Base-by-base conservation (phyloP, 2,113 vertebrate species). In the Boleophthalmus pectinirostris region DNA sequence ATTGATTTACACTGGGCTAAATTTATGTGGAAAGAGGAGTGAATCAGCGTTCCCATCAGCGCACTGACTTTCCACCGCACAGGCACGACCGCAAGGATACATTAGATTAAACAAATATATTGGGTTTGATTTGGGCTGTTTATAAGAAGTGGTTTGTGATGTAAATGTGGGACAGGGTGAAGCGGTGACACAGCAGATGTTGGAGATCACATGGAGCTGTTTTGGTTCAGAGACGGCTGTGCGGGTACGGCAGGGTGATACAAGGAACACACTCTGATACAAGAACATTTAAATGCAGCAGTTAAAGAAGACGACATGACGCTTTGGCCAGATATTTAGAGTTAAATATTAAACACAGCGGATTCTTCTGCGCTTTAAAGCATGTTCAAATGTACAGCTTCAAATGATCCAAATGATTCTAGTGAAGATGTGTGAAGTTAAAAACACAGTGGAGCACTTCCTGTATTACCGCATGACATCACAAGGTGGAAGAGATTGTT, bases 21-120 rank as follows among this genome's bases (percentile, higher is more conserved):
- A 66, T 20, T 46, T 25, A 66, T 66, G 65, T 45, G 45, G 65
- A 66, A 66, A 47, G 21, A 66, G n/a, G 21, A 24, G 45, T 66
- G 23, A 47, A 66, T 66, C 45, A 66, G 21, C 45, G 38, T 47
- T 46, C 45, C 65, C 65, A 66, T 66, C 21, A 25, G 38, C 38
- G 16, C 61, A 11, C 61, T 3, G 64, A 66, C 43, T 66, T 24
- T 47, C 64, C 38, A n/a, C 38, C 20, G 63, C 38, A 24, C 64
- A 24, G 21, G 23, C 56, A 58, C 12, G 3, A 45, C 20, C 38
- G 1, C 21, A 21, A 8, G 29, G 18, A 64, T 43, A n/a, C 3
- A 43, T 43, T 43, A n/a, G 2, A 43, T 21, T 13, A n/a, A 33
- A 38, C n/a, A 64, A 35, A 64, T 43, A 38, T n/a, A 38, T 43